These are phyloP conservation scores for Okamejei kenojei DNA, from an alignment of 2,797 vertebrate genomes.

Conservation along the genomic window DNA sequence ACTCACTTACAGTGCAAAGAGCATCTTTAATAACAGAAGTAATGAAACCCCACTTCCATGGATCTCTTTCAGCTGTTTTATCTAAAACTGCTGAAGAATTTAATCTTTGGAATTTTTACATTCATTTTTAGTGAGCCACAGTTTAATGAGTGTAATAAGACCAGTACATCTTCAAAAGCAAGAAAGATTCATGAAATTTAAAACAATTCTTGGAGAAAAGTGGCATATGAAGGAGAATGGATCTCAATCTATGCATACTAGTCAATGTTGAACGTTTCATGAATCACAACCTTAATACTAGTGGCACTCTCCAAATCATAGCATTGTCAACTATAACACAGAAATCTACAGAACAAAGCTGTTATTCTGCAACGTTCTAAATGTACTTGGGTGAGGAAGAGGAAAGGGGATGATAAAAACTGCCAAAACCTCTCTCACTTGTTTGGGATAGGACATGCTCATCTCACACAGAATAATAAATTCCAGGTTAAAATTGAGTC, in stretches of 20 bases:
- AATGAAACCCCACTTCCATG: not conserved
- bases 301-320: conserved; percentile 6
- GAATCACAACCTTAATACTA: not conserved
- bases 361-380: not conserved
- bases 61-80: not conserved
- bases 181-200: not conserved
- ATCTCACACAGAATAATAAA: not conserved
- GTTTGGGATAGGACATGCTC: not conserved
- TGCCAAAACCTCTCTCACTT: not conserved
- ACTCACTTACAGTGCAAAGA: conserved; percentile 4
- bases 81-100: not conserved
- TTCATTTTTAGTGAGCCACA: conserved; percentile 6
- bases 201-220: not conserved
- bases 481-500: not conserved
- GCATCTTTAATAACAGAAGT: conserved; percentile 18
- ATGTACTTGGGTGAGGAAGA: not conserved
- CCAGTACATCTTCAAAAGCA: not conserved
- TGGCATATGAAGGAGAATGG: not conserved
- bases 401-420: not conserved
- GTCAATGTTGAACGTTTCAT: not conserved
- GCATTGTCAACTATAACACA: not conserved
- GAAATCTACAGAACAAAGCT: not conserved
- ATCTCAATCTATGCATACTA: not conserved
- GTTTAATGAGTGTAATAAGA: not conserved
- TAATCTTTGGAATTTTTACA: conserved; percentile 22